Base-by-base conservation (phyloP, 2,113 vertebrate species). In the Tyto alba region DNA sequence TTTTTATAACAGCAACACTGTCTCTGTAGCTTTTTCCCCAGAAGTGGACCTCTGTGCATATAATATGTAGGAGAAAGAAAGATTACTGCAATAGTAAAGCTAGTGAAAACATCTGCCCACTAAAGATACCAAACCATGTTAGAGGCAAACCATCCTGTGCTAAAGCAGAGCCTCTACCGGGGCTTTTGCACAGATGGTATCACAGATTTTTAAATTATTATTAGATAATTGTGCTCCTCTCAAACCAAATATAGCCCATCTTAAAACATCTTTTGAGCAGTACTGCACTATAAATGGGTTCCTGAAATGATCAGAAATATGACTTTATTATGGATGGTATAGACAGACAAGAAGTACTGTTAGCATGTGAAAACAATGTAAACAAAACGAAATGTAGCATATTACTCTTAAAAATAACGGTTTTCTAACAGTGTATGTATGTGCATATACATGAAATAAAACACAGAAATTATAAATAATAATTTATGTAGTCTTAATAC, bases 131-230 rank as follows among this genome's bases (percentile, higher is more conserved):
- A n/a, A 95, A 85, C 64, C 56, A 60, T 16, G 45, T 82, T 89
- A 85, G 5, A 75, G 43, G 56, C 69, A 75, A 97, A 48, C 63
- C 56, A 85, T 52, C 64, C 66, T 88, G 66, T 41, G 43, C 56
- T 81, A 60, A 95, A 87, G 81, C 40, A 78, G n/a, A 94, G 34
- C 56, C 30, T 92, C 94, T 71, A 16, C 26, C 38, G 75, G 69
- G 91, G 52, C 30, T 77, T 95, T 89, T 91, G 93, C 93, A 89
- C 96, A 97, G 96, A 97, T 95, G 94, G 94, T 25, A 92, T 64
- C 43, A 81, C 93, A 97, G 94, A 94, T 94, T 96, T 93, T 80
- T 13, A 85, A 91, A 95, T 91, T 92, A 97, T 95, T 95, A 95
- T 96, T 95, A 96, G 93, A 87, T 78, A 92, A 94, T 94, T 91